These are phyloP conservation scores for Alfaro cultratus DNA, from an alignment of 2,797 vertebrate species.

Conservation along the genomic window DNA sequence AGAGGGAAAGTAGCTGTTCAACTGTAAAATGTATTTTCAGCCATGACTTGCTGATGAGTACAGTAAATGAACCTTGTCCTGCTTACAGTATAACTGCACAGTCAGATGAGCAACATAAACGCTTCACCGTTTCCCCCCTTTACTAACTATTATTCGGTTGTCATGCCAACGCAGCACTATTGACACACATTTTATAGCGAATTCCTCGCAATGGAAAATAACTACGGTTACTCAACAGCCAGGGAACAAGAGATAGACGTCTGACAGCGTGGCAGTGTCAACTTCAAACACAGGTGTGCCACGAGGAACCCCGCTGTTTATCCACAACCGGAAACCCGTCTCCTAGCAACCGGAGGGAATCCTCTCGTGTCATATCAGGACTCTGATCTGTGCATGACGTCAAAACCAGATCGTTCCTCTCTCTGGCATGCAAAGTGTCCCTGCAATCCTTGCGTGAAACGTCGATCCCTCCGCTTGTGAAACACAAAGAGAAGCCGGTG, in stretches of 20 bases:
- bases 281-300: constrained; percentile 71
- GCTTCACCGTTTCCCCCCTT: constrained; percentile 34
- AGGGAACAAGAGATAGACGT: constrained; percentile 68
- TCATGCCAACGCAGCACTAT: constrained; percentile 22
- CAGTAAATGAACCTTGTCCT: neutral
- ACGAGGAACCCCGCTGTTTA: constrained; percentile 69
- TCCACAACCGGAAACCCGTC: constrained; percentile 63
- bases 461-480: constrained; percentile 48
- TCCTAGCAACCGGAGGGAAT: constrained; percentile 80
- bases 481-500: constrained; percentile 58
- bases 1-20: neutral
- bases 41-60: neutral
- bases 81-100: neutral
- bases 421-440: constrained; percentile 46
- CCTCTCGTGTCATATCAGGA: constrained; percentile 61
- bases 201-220: constrained; percentile 68
- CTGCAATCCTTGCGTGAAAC: constrained; percentile 36
- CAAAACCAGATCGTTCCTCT: constrained; percentile 61
- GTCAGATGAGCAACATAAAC: constrained; percentile 18
- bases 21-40: neutral
- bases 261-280: constrained; percentile 64
- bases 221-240: constrained; percentile 61
- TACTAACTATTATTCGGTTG: constrained; percentile 45
- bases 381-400: constrained; percentile 69
- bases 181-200: constrained; percentile 36